A percentile compares a stretch with the other conserved stretches of the same genome.
Conservation (phyloP, 1,140 invertebrate species). For the Mercenaria mercenaria region DNA sequence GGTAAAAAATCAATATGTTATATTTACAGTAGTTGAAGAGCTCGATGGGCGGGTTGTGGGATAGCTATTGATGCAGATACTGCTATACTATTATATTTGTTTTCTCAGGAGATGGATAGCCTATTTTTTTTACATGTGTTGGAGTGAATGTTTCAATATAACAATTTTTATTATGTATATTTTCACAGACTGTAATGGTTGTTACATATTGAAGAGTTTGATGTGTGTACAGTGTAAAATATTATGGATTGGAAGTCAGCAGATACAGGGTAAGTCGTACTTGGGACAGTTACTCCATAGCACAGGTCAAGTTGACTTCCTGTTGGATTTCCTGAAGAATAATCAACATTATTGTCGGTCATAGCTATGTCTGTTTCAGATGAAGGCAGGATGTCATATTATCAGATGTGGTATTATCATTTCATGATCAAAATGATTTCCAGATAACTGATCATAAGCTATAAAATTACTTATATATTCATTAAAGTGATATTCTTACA, state of each 20-base stretch:
- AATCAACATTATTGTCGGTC: no score
- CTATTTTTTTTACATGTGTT: background rate
- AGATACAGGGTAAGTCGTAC: background rate
- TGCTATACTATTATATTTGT: constrained; percentile 4
- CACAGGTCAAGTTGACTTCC: background rate
- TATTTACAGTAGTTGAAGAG: background rate
- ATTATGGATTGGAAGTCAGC: background rate
- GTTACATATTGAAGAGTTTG: no score
- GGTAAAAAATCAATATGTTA: constrained; percentile 22
- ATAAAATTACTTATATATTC: no score
- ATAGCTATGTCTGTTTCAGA: no score
- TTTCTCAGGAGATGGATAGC: background rate
- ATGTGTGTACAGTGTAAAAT: no score
- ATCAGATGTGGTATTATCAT: no score
- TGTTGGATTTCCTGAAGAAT: no score
- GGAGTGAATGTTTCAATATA: background rate
- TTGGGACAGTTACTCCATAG: background rate
- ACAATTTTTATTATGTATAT: background rate
- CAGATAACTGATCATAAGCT: no score
- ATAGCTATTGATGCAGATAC: background rate
- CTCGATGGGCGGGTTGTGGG: background rate
- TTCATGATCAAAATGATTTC: no score
- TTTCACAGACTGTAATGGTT: no score
- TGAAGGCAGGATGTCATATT: no score
- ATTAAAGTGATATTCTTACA: no score